phyloP scores from a whole-genome alignment of 2,888 invertebrate genomes.

The Hydriomena furcata region DNA sequence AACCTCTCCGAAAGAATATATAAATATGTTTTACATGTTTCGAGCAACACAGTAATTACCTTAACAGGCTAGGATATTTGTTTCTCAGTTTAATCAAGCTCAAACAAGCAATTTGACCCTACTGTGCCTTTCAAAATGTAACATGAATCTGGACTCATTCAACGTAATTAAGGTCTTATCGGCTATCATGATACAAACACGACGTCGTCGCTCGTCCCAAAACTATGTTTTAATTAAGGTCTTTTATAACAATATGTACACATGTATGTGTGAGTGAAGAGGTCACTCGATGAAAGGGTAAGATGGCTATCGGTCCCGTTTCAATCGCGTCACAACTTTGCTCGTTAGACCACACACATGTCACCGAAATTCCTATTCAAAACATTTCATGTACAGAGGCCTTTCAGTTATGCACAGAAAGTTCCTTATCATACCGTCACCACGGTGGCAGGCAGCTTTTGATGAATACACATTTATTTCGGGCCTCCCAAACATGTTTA shows the following conservation, averaged over 20 bases:
- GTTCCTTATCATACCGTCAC: constrained; percentile 49
- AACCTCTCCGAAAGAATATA: no score
- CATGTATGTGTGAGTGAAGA: constrained; percentile 47
- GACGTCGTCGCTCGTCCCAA: constrained; percentile 41
- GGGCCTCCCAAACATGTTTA: constrained; percentile 25
- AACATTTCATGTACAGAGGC: constrained; percentile 56
- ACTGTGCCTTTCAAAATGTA: background rate
- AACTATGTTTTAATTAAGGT: constrained; percentile 73
- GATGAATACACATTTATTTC: constrained; percentile 35
- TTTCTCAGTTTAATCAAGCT: background rate
- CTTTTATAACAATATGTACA: constrained; percentile 57
- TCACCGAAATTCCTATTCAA: constrained; percentile 58
- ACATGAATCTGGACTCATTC: constrained; percentile 22
- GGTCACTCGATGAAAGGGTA: constrained; percentile 66
- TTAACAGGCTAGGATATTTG: no score
- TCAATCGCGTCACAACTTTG: constrained; percentile 73
- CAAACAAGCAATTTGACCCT: background rate
- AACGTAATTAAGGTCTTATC: constrained; percentile 49
- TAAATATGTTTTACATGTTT: no score
- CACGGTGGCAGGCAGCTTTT: constrained; percentile 19
- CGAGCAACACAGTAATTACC: no score
- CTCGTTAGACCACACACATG: constrained; percentile 63
- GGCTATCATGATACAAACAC: constrained; percentile 38
- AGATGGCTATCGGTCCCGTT: constrained; percentile 72
- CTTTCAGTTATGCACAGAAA: constrained; percentile 53